phyloP scores from a whole-genome alignment of 1,140 invertebrate genomes.

The Papilio machaon region DNA sequence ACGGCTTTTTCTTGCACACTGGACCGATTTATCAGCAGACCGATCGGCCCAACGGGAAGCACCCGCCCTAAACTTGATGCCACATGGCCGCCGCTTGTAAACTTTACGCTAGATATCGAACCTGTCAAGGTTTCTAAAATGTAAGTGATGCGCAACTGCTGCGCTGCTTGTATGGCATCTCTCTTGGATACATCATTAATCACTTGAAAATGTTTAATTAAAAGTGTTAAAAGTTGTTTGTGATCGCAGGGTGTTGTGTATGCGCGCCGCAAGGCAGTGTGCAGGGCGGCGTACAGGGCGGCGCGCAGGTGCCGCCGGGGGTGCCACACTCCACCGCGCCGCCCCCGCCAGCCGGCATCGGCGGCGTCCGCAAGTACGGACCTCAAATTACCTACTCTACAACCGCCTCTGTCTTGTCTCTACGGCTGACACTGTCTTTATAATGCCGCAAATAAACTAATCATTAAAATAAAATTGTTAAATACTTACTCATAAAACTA shows the following conservation, averaged over 20 bases:
- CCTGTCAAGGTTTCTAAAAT: too few species aligned
- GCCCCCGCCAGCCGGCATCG: slow-evolving; percentile 74
- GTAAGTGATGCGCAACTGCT: too few species aligned
- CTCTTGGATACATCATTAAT: neutral
- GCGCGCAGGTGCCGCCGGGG: slow-evolving; percentile 74
- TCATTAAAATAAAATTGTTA: slow-evolving; percentile 6
- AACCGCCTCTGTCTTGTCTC: slow-evolving; percentile 23
- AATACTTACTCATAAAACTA: neutral
- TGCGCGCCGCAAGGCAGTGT: slow-evolving; percentile 78
- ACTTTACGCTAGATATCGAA: too few species aligned
- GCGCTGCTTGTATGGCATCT: neutral
- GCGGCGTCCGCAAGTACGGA: slow-evolving; percentile 74
- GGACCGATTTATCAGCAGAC: too few species aligned
- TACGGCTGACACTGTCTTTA: slow-evolving; percentile 34
- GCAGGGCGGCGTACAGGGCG: slow-evolving; percentile 76
- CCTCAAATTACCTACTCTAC: slow-evolving; percentile 12
- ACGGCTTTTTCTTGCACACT: too few species aligned
- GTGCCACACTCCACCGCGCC: slow-evolving; percentile 77
- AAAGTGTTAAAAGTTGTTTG: slow-evolving; percentile 34
- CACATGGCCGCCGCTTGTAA: too few species aligned
- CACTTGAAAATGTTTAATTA: neutral
- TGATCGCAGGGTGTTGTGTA: slow-evolving; percentile 74
- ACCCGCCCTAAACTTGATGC: too few species aligned
- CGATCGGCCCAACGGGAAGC: too few species aligned
- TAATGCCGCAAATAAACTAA: slow-evolving; percentile 36